Evolutionary conservation across 2,113 vertebrate species (phyloP).

Genomic region (Macquaria ambigua): DNA sequence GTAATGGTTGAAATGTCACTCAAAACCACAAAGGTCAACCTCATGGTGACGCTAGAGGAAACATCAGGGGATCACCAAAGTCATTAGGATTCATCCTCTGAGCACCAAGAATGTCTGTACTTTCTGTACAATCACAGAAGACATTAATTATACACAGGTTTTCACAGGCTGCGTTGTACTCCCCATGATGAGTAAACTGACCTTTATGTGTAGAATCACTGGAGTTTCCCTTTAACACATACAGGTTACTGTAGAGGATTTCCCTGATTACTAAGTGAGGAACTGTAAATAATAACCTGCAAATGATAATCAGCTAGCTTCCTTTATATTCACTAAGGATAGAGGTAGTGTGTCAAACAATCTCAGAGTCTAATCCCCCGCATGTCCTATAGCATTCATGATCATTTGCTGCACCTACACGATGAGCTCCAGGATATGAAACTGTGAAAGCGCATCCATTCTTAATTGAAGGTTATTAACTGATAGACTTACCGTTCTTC

Average conservation of each 20-base stretch:
- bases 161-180: neutral
- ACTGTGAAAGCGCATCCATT: slow-evolving; percentile 26
- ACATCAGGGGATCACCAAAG: too few species aligned
- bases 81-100: too few species aligned
- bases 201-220: neutral
- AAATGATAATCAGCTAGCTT: neutral
- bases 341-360: neutral
- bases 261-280: neutral
- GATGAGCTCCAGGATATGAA: slow-evolving; percentile 24
- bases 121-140: neutral
- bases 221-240: neutral
- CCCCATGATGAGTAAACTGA: neutral
- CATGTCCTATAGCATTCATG: neutral
- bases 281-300: slow-evolving; percentile 1
- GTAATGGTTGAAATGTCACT: too few species aligned
- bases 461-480: slow-evolving; percentile 63
- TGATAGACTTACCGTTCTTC: slow-evolving; percentile 9
- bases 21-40: too few species aligned
- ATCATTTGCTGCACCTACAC: neutral
- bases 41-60: too few species aligned
- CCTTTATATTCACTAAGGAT: slow-evolving; percentile 8
- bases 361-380: neutral
- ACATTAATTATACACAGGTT: neutral
- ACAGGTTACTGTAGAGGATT: neutral
- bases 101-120: too few species aligned